Conservation (phyloP, 2,113 vertebrate genomes). For the Phyllostomus hastatus region DNA sequence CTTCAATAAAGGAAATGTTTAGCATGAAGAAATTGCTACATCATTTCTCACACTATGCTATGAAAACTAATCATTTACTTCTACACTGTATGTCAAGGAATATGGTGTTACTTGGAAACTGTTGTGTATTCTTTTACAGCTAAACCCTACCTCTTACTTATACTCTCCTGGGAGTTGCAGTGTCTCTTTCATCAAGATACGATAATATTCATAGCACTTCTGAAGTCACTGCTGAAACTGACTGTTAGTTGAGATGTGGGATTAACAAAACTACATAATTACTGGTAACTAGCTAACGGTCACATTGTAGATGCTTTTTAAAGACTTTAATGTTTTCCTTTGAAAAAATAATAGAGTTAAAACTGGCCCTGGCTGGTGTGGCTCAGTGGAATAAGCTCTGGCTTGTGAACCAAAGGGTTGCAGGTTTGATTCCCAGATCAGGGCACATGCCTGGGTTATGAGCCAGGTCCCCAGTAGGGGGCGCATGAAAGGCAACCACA, state of each 20-base stretch:
- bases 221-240: background rate
- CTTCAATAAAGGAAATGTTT: constrained; percentile 72
- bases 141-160: background rate
- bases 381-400: too few relatives aligned
- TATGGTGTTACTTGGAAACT: constrained; percentile 73
- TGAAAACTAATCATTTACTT: constrained; percentile 74
- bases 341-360: constrained; percentile 23
- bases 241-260: background rate
- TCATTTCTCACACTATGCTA: constrained; percentile 65
- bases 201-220: background rate
- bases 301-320: background rate
- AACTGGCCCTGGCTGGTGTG: background rate
- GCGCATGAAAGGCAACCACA: too few relatives aligned
- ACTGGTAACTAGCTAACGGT: background rate
- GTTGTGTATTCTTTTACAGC: constrained; percentile 49
- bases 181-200: background rate
- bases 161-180: background rate
- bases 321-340: background rate
- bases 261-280: background rate
- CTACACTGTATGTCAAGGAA: constrained; percentile 65
- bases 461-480: too few relatives aligned
- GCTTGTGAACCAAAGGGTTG: too few relatives aligned
- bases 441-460: too few relatives aligned
- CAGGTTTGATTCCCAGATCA: too few relatives aligned
- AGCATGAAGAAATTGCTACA: constrained; percentile 73